Base-by-base conservation (phyloP, 1,140 invertebrate species). In the Bombus fervidus region DNA sequence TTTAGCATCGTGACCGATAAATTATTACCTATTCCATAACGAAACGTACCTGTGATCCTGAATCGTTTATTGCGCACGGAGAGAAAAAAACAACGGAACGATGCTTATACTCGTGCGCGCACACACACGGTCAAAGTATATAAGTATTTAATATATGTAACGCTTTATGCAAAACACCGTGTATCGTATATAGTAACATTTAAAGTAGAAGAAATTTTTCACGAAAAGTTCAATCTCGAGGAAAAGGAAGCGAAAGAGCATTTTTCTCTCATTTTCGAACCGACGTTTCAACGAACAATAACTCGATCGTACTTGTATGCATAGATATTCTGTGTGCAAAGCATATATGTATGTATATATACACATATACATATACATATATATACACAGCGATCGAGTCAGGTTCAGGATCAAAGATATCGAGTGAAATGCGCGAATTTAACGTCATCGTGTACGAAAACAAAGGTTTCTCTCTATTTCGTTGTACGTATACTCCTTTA, bases 331-430 rank as follows among this genome's bases (percentile, higher is more conserved):
- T 8, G 12, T 59, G 28, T 3, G 9, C 15, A 28, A 28, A 0
- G 28, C 28, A 6, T 3, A 3, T 37, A 0, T 39, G 2, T 5
- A n/a, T 71, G 47, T 25, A 25, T 22, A 22, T 10, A 25, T 22
- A 22, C 3, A 47, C 4, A 13, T 43, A 13, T 43, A 43, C 12
- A 43, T 57, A 22, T 3, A 25, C 34, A 13, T 5, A 34, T 68
- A 64, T 0, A 34, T 18, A 47, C 47, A 1, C 18, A 18, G 8
- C 10, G 66, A 81, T 57, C 31, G 39, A 53, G 66, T n/a, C 18
- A 25, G 39, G 72, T 34, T 59, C 47, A n/a, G 47, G 79, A 81
- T 81, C 68, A 81, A 62, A 81, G 79, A 72, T 71, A 81, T 72
- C 66, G 79, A 22, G 31, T 31, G 79, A 81, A 57, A 72, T 28